Evolutionary conservation across 2,797 vertebrate species (phyloP).

Genomic region (Anisognathus igniventris): DNA sequence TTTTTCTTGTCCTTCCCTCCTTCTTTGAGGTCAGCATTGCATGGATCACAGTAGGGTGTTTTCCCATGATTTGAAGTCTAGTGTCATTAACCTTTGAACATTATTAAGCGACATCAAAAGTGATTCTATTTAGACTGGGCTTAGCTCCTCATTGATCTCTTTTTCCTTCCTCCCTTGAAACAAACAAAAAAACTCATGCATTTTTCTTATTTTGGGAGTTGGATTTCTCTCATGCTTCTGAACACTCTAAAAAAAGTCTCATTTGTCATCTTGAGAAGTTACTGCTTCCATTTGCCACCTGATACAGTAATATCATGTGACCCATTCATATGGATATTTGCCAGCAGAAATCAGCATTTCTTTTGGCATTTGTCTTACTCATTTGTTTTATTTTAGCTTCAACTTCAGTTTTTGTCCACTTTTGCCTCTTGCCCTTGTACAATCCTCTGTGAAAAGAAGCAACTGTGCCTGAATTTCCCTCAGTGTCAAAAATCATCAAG

Average conservation of each 20-base stretch:
- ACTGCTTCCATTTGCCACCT: not conserved
- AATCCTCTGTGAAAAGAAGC: not conserved
- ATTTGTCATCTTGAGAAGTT: not conserved
- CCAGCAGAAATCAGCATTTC: not conserved
- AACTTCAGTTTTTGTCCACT: not conserved
- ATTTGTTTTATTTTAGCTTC: not conserved
- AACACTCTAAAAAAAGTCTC: rapidly evolving
- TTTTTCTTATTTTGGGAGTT: not conserved
- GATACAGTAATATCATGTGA: not conserved
- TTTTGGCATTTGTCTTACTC: not conserved
- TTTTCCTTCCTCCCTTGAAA: constrained; percentile 32
- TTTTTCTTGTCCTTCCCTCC: not conserved
- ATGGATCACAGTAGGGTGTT: not conserved
- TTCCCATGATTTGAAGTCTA: not conserved
- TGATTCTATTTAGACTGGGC: not conserved
- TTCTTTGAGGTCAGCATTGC: not conserved
- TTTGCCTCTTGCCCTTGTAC: not conserved
- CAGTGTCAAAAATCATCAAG: not conserved
- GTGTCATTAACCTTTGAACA: not conserved
- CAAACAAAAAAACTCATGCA: not conserved
- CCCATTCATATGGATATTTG: not conserved
- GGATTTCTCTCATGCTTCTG: not conserved
- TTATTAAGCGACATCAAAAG: not conserved
- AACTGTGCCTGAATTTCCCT: not conserved
- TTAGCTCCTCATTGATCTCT: constrained; percentile 8